Evolutionary conservation across 2,113 vertebrate genomes (phyloP).

Genomic region (Psettodes erumei): DNA sequence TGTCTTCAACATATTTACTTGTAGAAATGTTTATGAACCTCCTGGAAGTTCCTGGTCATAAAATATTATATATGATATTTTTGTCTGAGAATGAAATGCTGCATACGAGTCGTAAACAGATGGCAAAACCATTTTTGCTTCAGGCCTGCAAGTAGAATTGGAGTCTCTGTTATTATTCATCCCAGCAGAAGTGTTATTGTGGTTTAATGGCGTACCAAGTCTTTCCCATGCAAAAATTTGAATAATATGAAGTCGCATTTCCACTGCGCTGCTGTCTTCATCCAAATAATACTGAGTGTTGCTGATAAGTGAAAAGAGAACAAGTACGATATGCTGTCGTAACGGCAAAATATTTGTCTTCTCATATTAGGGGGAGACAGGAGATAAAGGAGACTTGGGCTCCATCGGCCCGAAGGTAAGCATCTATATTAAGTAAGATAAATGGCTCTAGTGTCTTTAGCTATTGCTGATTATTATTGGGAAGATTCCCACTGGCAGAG

Average conservation of each 20-base stretch:
- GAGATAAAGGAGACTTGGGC: constrained; percentile 91
- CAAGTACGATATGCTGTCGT: neutral
- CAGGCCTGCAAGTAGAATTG: neutral
- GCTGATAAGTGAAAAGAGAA: neutral
- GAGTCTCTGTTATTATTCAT: neutral
- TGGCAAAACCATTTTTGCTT: neutral
- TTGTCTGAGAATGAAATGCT: neutral
- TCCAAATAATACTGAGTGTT: neutral
- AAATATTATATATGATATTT: no score
- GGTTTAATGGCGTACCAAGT: neutral
- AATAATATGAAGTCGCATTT: neutral
- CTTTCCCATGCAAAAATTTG: neutral
- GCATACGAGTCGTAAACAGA: neutral
- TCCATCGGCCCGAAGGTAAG: constrained; percentile 87
- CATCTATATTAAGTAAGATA: neutral
- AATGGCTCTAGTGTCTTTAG: neutral
- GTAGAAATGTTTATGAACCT: neutral
- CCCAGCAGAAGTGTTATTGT: neutral
- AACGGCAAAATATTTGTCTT: no score
- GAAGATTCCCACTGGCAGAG: neutral
- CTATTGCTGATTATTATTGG: no score
- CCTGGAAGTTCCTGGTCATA: no score
- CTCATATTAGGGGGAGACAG: constrained; percentile 88
- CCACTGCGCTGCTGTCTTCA: neutral
- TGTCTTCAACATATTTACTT: neutral